Conservation (phyloP, 2,113 vertebrate species). For the Dolichotis patagonum region DNA sequence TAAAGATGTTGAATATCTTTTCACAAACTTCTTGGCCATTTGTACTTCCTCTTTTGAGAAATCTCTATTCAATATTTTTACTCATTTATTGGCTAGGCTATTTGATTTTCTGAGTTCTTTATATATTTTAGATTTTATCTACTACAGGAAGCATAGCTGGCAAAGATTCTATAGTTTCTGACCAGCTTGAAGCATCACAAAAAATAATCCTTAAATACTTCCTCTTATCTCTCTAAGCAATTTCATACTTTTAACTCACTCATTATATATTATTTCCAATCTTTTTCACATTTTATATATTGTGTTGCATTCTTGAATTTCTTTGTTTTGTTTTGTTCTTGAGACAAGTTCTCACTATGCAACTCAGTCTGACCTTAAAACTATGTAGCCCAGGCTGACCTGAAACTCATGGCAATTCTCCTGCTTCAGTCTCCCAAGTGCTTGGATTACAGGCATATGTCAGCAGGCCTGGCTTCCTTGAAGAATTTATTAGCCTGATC, state of each 20-base stretch:
- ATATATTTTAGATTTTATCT: not conserved
- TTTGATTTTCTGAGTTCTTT: not conserved
- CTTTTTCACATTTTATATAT: not conserved
- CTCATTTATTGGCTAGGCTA: not conserved
- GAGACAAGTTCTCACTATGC: not conserved
- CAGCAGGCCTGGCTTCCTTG: not conserved
- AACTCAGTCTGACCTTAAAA: not conserved
- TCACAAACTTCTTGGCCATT: not conserved
- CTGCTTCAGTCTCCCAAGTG: not conserved
- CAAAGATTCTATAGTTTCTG: not conserved
- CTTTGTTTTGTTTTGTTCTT: not conserved
- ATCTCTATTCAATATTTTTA: not conserved
- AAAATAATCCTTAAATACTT: constrained; percentile 16
- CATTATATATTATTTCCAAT: not conserved
- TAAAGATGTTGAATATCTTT: not conserved
- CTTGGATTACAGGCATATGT: not conserved
- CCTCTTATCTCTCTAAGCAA: not conserved
- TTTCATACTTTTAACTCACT: not conserved
- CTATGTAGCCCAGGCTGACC: not conserved
- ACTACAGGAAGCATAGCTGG: not conserved
- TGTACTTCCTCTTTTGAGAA: not conserved
- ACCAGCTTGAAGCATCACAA: not conserved
- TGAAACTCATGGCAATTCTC: not conserved
- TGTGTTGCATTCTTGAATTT: not conserved
- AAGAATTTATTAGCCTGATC: not conserved